A percentile compares a stretch with the other conserved stretches of the same genome.
Evolutionary conservation across 2,113 vertebrate genomes (phyloP).

Genomic region (Pitta sordida): DNA sequence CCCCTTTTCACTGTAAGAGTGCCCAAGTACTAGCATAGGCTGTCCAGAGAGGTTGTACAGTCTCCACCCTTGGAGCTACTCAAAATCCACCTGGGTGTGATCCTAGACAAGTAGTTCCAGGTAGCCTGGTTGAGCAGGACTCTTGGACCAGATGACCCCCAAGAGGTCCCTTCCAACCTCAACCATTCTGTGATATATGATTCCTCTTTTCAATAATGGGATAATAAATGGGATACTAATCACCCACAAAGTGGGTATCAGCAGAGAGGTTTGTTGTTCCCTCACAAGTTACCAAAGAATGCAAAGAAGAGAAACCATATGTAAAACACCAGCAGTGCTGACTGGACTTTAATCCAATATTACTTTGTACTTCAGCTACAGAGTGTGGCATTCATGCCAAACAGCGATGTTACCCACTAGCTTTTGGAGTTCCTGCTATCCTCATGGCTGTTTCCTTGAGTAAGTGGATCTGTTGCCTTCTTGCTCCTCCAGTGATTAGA

Average conservation of each 20-base stretch:
- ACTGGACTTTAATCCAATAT: not conserved
- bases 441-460: slow-evolving; percentile 88
- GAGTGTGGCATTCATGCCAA: slow-evolving; percentile 82
- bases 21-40: not conserved
- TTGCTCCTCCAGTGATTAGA: not conserved
- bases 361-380: slow-evolving; percentile 73
- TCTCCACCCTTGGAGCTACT: not conserved
- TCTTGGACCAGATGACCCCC: not conserved
- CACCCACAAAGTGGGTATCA: not conserved
- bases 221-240: not conserved
- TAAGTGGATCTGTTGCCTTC: slow-evolving; percentile 68
- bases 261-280: not conserved
- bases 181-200: not conserved
- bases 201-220: not conserved
- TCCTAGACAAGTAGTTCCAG: not conserved
- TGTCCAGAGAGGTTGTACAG: not conserved
- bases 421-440: slow-evolving; percentile 90
- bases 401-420: slow-evolving; percentile 88
- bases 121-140: not conserved
- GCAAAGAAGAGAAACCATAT: not conserved
- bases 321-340: not conserved
- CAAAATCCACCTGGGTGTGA: not conserved
- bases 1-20: not conserved
- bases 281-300: not conserved
- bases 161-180: not conserved